Evolutionary conservation across 92 coral and sea anemone genomes (phyloP).

Genomic region (Actinostola sp.): DNA sequence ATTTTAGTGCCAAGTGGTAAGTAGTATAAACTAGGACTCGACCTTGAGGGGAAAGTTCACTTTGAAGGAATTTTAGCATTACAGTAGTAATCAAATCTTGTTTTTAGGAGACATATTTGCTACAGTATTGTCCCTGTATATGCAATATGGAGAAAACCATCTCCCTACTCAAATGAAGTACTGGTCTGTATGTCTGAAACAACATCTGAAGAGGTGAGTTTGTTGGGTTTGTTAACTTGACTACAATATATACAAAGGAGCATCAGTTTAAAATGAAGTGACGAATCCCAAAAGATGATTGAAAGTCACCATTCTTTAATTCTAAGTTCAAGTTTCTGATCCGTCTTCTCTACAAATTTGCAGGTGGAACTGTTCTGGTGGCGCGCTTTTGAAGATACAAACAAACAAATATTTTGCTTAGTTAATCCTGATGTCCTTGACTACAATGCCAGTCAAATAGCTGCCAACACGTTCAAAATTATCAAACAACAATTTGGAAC

Average conservation of each 20-base stretch:
- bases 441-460: slow-evolving; percentile 66
- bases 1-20: slow-evolving; percentile 67
- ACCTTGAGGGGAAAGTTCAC: too few relatives aligned
- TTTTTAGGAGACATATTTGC: slow-evolving; percentile 51
- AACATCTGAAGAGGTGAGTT: slow-evolving; percentile 83
- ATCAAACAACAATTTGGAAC: slow-evolving; percentile 24
- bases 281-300: too few relatives aligned
- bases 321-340: too few relatives aligned
- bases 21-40: too few relatives aligned
- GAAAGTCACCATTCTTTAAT: too few relatives aligned
- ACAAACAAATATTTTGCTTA: slow-evolving; percentile 64
- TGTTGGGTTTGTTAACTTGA: too few relatives aligned
- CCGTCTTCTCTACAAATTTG: neutral
- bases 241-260: too few relatives aligned
- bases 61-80: too few relatives aligned
- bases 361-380: slow-evolving; percentile 76
- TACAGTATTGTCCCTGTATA: slow-evolving; percentile 62
- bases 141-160: slow-evolving; percentile 45
- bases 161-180: slow-evolving; percentile 71
- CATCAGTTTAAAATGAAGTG: too few relatives aligned
- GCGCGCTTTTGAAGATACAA: slow-evolving; percentile 61
- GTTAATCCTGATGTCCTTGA: slow-evolving; percentile 74
- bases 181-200: slow-evolving; percentile 71
- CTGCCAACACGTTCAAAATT: slow-evolving; percentile 48
- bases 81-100: too few relatives aligned